phyloP scores from a whole-genome alignment of 2,888 invertebrate species.

The Spodoptera exigua region DNA sequence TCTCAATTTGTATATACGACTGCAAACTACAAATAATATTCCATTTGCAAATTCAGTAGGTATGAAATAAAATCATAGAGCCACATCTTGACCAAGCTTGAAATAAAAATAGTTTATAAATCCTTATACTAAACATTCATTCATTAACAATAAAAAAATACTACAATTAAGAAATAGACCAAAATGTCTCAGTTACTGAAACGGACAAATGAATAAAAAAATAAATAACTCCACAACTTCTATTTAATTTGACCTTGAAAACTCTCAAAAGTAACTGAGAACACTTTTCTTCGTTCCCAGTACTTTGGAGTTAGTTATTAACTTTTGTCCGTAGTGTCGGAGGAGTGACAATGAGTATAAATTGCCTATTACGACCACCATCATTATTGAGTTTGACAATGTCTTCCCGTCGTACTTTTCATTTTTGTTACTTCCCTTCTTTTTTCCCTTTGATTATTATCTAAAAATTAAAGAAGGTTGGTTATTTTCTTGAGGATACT shows the following conservation, averaged over 20 bases:
- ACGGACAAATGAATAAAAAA: constrained; percentile 25
- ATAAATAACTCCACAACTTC: not conserved
- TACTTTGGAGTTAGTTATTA: constrained; percentile 50
- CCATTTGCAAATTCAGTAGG: too few species aligned
- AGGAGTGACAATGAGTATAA: constrained; percentile 60
- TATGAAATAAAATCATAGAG: too few species aligned
- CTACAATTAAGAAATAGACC: not conserved
- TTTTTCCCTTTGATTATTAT: too few species aligned
- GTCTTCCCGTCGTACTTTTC: constrained; percentile 36
- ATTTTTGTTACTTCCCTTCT: constrained; percentile 12
- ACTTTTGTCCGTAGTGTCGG: constrained; percentile 60
- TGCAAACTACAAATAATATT: too few species aligned
- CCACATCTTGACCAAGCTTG: too few species aligned
- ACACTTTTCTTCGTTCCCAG: constrained; percentile 42
- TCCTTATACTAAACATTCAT: too few species aligned
- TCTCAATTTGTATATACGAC: too few species aligned
- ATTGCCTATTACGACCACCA: constrained; percentile 58
- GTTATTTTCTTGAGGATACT: too few species aligned
- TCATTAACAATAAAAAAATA: not conserved
- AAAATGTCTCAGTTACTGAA: constrained; percentile 4
- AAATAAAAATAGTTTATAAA: too few species aligned
- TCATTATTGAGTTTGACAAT: constrained; percentile 45
- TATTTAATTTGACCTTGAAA: constrained; percentile 4
- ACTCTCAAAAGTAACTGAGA: constrained; percentile 32
- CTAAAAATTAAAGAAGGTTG: too few species aligned